Evolutionary conservation across 2,797 vertebrate species (phyloP), one percentile per base, ranked within the genome.

Genomic region (Protonibea diacanthus): DNA sequence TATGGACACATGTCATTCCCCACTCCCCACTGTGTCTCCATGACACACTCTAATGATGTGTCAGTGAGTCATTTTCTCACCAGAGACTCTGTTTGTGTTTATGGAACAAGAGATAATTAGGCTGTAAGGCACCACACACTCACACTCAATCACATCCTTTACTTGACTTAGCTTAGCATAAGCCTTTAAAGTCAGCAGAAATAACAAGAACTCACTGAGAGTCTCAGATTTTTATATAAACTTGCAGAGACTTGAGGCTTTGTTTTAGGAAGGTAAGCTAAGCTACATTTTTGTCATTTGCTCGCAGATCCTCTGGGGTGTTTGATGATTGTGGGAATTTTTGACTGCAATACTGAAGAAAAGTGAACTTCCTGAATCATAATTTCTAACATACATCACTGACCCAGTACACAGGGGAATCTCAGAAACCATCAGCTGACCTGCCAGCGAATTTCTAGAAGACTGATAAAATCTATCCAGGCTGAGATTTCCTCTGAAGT

Each of bases 11-110:
- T 83, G 70, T 78, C 65, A 25, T 11, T 27, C 48, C 75, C 71
- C 47, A 1, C 56, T 21, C 70, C 57, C 56, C 59, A 17, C 13
- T 17, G 51, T 29, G 71, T 88, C 80, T 85, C 82, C 69, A 72
- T 84, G 69, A 78, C 76, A 74, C 71, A 57, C 5, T 55, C 63
- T 66, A 69, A 81, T 75, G 71, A 65, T 71, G 71, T 80, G 81
- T 75, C 78, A 71, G 8, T 74, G 72, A 88, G 69, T 78, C 62
- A 52, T 80, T 63, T 74, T 84, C 66, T 78, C 82, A 86, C 86
- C 82, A 81, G 78, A 83, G 81, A 81, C 63, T 48, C 40, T 44
- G 23, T 87, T 71, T 74, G 62, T 86, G 72, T 85, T 56, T 44
- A 72, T 74, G 25, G 72, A 83, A 74, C 49, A 73, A 38, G 49